Conservation (phyloP, 2,113 vertebrate species). For the Pomatostomus ruficeps region DNA sequence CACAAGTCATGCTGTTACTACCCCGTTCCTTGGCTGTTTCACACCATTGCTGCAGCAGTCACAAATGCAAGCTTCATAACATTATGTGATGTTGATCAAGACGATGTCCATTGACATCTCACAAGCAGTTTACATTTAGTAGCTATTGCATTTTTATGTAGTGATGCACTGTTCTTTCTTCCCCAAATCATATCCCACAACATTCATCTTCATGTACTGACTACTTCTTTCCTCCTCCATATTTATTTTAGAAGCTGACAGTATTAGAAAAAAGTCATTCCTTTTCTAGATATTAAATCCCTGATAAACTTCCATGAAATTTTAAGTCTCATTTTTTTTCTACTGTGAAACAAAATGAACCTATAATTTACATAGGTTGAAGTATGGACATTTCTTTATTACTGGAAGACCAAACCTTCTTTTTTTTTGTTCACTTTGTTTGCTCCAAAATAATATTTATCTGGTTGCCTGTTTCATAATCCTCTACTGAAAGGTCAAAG, state of each 20-base stretch:
- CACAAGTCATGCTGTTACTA: background rate
- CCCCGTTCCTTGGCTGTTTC: background rate
- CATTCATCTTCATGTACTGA: background rate
- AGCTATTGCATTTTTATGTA: background rate
- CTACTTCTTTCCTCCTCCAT: background rate
- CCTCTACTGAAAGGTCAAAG: slow-evolving; percentile 1
- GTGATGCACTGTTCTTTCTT: background rate
- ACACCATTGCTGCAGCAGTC: background rate
- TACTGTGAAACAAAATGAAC: background rate
- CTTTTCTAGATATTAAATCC: background rate
- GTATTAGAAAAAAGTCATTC: background rate
- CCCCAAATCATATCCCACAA: background rate
- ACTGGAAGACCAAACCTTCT: background rate
- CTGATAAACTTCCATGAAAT: background rate
- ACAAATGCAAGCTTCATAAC: background rate
- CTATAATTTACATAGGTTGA: background rate
- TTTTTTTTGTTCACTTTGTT: background rate
- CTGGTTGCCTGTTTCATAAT: background rate
- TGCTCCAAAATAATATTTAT: background rate
- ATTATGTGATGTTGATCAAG: background rate
- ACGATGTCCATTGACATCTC: background rate
- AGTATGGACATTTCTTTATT: background rate
- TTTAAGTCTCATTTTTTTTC: background rate
- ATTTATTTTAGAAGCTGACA: background rate
- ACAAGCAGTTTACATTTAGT: background rate